Base-by-base conservation (phyloP, 2,888 invertebrate genomes). In the Drosophila acutilabella region DNA sequence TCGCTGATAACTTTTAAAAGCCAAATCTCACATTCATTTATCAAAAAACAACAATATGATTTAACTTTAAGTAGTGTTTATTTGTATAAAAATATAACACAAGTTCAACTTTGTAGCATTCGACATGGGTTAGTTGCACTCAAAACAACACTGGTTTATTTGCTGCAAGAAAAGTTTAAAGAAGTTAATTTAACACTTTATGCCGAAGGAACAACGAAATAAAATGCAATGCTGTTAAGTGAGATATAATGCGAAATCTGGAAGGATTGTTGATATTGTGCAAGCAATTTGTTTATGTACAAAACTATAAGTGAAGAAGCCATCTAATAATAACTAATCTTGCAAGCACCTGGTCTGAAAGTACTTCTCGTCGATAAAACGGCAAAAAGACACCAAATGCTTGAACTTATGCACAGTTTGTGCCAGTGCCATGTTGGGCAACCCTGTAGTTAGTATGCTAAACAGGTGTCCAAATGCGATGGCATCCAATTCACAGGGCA, bases 401-500 rank as follows among this genome's bases (percentile, higher is more conserved):
- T 95, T 94, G 92, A 96, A 96, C 59, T 94, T 94, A 70, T 96
- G 94, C 3, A 99, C 95, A 6, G 96, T 96, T 64, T 96, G 95
- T 0, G 97, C 97, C 54, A 99, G 93, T 71, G 94, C 94, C 76
- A 96, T 95, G 89, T 96, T 96, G 0, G 98, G 97, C 42, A 99
- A 93, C 2, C 96, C 95, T 5, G 98, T 98, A 7, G 98, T 98
- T 66, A 99, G 93, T 79, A 99, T 96, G 0, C 98, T 97, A 93
- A 96, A 99, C n/a, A 99, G 94, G 93, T 99, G 99, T 0, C 99
- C 99, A 93, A 98, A 99, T 0, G 98, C 97, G 38, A 99, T 93
- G 2, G 99, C 99, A 93, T 99, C 99, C 72, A 99, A 93, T 93
- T 99, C 99, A 33, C 98, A 98, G 0, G 98, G 98, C 58, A 97